Conservation (phyloP, 53 echinoderm and acorn worm species). For the Actinopyga echinites region DNA sequence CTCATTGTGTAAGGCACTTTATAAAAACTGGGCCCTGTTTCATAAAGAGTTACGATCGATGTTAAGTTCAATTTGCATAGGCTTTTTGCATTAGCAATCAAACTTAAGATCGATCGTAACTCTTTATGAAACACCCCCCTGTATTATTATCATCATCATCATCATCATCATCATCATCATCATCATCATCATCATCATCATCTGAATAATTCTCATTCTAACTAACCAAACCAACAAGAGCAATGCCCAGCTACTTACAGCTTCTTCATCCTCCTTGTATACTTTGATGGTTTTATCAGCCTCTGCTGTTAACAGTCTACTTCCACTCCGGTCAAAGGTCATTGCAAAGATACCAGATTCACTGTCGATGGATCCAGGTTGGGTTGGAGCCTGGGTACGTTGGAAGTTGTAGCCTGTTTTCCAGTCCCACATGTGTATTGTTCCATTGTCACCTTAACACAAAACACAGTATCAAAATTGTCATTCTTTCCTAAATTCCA, state of each 20-base stretch:
- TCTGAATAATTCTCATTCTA: neutral
- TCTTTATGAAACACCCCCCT: too few species aligned
- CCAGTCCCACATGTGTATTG: constrained; percentile 99
- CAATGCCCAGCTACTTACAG: constrained; percentile 57
- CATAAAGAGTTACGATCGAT: too few species aligned
- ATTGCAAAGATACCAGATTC: constrained; percentile 92
- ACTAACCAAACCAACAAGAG: neutral
- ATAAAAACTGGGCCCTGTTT: too few species aligned
- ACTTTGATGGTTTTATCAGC: constrained; percentile 98
- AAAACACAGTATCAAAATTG: neutral
- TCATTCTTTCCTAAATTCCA: too few species aligned
- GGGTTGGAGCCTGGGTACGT: constrained; percentile 86
- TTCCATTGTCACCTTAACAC: constrained; percentile 90
- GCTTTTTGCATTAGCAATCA: too few species aligned
- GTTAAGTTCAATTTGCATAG: too few species aligned
- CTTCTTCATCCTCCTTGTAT: constrained; percentile 95
- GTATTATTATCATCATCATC: too few species aligned
- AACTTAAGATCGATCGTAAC: too few species aligned
- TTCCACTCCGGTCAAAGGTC: constrained; percentile 89
- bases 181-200: too few species aligned
- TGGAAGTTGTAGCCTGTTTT: constrained; percentile 93
- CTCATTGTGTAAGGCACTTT: too few species aligned
- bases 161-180: too few species aligned
- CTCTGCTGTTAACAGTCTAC: constrained; percentile 91
- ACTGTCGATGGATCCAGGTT: constrained; percentile 95